Percentiles rank a stretch among this genome's conserved stretches.
These are phyloP conservation scores for Chelidonichthys spinosus DNA, from an alignment of 2,797 vertebrate species.

Conservation along the genomic window DNA sequence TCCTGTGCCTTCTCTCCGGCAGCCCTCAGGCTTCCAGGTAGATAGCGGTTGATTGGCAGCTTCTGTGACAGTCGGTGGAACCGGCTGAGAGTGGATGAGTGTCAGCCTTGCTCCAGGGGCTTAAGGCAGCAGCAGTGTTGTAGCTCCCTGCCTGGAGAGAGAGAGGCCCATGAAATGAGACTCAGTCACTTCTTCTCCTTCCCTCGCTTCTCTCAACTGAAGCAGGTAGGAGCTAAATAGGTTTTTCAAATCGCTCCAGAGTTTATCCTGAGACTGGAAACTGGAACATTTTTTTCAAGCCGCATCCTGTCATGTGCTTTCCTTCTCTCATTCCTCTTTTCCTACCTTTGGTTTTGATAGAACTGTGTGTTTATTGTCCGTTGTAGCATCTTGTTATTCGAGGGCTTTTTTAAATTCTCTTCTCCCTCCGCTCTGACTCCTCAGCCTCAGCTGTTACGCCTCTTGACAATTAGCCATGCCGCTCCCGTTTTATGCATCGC, in stretches of 20 bases:
- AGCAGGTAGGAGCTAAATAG: slow-evolving; percentile 74
- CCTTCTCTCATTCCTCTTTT: slow-evolving; percentile 27
- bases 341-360: slow-evolving; percentile 45
- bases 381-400: slow-evolving; percentile 46
- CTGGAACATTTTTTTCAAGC: slow-evolving; percentile 58
- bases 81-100: slow-evolving; percentile 74
- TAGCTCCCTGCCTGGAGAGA: slow-evolving; percentile 57
- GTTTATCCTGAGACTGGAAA: slow-evolving; percentile 72
- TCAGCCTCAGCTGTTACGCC: slow-evolving; percentile 48
- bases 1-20: slow-evolving; percentile 53
- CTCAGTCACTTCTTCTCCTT: slow-evolving; percentile 57
- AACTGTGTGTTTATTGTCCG: slow-evolving; percentile 33
- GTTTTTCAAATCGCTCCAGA: slow-evolving; percentile 71
- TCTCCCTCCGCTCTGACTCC: slow-evolving; percentile 31
- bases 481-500: slow-evolving; percentile 19
- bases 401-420: slow-evolving; percentile 32
- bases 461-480: slow-evolving; percentile 66
- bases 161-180: slow-evolving; percentile 69
- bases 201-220: slow-evolving; percentile 65
- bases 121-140: slow-evolving; percentile 68
- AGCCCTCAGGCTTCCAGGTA: slow-evolving; percentile 75
- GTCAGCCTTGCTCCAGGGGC: slow-evolving; percentile 77
- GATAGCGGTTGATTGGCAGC: slow-evolving; percentile 77
- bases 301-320: slow-evolving; percentile 47
- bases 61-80: slow-evolving; percentile 78